phyloP scores from a whole-genome alignment of 2,797 vertebrate genomes.

The Cirrhinus mrigala region DNA sequence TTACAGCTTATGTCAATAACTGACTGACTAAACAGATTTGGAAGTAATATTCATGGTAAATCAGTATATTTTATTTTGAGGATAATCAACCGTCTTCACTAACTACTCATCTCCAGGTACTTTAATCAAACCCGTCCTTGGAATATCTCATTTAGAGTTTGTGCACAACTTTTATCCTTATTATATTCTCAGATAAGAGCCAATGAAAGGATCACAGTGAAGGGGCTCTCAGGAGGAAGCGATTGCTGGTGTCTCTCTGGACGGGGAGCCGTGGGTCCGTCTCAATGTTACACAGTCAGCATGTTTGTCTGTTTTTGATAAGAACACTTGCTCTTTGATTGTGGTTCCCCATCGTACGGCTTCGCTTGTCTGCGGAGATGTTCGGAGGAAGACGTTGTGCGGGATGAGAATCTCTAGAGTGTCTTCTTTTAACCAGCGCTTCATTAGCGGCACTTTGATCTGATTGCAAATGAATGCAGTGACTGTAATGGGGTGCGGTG shows the following conservation, averaged over 20 bases:
- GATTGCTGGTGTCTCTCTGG: not conserved
- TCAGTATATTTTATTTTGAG: not conserved
- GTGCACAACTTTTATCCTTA: not conserved
- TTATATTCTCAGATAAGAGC: not conserved
- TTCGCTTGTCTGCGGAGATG: not conserved
- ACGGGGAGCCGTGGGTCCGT: not conserved
- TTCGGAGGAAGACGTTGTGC: not conserved
- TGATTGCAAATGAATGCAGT: conserved; percentile 27
- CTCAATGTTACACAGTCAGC: not conserved
- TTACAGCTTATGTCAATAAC: not conserved
- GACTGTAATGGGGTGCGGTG: not conserved
- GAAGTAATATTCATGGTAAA: too few species aligned
- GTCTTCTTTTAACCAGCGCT: not conserved
- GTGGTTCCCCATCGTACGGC: not conserved
- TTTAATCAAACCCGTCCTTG: not conserved
- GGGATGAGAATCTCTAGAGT: not conserved
- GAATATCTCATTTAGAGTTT: not conserved
- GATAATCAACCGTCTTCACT: not conserved
- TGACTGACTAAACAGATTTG: not conserved
- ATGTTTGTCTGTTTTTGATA: not conserved
- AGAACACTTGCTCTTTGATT: not conserved
- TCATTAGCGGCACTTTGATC: conserved; percentile 18
- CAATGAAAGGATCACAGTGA: not conserved
- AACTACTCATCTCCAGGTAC: not conserved
- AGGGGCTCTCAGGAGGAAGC: not conserved